Evolutionary conservation across 2,888 invertebrate species (phyloP).

Genomic region (Cryptus viduatorius): DNA sequence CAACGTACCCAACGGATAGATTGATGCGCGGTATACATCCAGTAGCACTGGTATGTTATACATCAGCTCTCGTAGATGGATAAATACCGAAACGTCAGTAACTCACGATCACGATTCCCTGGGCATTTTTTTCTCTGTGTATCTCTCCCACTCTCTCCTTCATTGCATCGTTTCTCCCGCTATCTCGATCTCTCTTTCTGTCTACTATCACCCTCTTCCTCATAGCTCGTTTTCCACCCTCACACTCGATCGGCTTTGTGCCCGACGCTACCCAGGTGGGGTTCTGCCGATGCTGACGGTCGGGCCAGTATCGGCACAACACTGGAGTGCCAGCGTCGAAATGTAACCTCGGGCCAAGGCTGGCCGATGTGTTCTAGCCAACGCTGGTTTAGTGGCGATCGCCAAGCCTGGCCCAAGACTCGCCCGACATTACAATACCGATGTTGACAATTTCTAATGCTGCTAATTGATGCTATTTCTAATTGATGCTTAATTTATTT

Average conservation of each 20-base stretch:
- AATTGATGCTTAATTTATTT: no score
- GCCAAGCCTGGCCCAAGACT: no score
- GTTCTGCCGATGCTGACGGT: no score
- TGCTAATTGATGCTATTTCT: no score
- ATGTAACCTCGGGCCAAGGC: no score
- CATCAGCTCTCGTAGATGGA: constrained; percentile 79
- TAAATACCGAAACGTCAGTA: constrained; percentile 83
- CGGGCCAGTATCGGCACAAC: no score
- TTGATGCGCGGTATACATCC: constrained; percentile 51
- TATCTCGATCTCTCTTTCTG: constrained; percentile 54
- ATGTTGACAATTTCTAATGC: no score
- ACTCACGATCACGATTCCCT: constrained; percentile 80
- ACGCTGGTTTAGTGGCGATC: no score
- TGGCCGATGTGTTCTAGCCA: no score
- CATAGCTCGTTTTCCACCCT: constrained; percentile 53
- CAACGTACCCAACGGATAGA: constrained; percentile 49
- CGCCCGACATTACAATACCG: no score
- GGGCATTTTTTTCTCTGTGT: constrained; percentile 51
- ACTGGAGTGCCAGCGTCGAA: no score
- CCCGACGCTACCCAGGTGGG: no score
- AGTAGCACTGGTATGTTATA: constrained; percentile 59
- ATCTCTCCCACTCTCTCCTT: constrained; percentile 49
- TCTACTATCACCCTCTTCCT: constrained; percentile 58
- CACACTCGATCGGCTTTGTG: constrained; percentile 65
- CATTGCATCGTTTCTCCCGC: constrained; percentile 55